Evolutionary conservation across 2,797 vertebrate genomes (phyloP).

Genomic region (Aselliscus stoliczkanus): DNA sequence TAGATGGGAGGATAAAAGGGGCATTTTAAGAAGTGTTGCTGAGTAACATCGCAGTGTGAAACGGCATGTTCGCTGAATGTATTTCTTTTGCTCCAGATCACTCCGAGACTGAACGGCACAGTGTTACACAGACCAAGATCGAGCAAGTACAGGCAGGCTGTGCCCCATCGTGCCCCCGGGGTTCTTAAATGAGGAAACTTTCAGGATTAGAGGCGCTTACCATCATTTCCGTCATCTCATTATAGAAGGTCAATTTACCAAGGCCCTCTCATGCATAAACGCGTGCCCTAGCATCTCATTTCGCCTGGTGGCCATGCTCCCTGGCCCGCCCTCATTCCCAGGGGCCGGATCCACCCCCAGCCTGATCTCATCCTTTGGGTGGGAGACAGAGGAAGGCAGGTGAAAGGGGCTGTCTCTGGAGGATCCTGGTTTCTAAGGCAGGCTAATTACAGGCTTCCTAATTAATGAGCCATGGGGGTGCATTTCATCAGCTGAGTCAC

Average conservation of each 20-base stretch:
- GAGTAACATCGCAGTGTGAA: background rate
- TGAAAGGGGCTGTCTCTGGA: constrained; percentile 63
- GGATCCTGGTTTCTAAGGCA: constrained; percentile 44
- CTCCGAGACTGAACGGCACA: rapidly evolving
- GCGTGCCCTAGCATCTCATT: constrained; percentile 49
- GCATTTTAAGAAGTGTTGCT: background rate
- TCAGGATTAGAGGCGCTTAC: background rate
- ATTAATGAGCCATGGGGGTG: constrained; percentile 39
- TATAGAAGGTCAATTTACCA: background rate
- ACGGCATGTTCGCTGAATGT: background rate
- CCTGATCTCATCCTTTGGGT: constrained; percentile 45
- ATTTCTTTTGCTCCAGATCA: background rate
- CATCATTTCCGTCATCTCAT: constrained; percentile 38
- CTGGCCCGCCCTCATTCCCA: background rate
- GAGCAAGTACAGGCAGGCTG: background rate
- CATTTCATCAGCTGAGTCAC: constrained; percentile 63
- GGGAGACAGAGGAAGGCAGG: constrained; percentile 49
- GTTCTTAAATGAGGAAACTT: background rate
- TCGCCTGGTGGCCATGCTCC: background rate
- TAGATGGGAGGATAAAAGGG: background rate
- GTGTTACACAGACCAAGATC: background rate
- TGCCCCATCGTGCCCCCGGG: background rate
- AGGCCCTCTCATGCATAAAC: background rate
- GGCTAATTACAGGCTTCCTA: constrained; percentile 66
- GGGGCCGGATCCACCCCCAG: background rate